A percentile compares a stretch with the other conserved stretches of the same genome.
These are phyloP conservation scores for Colinus virginianus DNA, from an alignment of 2,113 vertebrate species.

Conservation along the genomic window DNA sequence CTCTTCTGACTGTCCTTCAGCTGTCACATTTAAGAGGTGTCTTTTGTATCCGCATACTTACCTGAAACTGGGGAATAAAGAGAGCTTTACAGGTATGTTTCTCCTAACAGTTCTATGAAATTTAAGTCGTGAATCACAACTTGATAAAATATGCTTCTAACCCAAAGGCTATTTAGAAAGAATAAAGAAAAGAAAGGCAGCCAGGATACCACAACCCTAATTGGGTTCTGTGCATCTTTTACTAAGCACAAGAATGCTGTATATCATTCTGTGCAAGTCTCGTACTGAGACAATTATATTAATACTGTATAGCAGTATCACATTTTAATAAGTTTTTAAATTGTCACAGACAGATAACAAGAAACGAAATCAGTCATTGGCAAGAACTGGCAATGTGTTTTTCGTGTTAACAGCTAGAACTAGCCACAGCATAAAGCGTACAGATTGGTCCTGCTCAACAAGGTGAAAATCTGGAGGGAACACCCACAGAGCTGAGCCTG, in stretches of 20 bases:
- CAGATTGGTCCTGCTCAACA: not conserved
- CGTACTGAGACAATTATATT: not conserved
- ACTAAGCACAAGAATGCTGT: not conserved
- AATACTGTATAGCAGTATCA: not conserved
- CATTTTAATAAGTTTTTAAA: not conserved
- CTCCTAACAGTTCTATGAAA: not conserved
- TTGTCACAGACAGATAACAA: not conserved
- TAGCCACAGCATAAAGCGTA: not conserved
- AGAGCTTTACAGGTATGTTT: not conserved
- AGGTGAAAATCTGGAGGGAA: not conserved
- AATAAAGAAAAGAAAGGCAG: not conserved
- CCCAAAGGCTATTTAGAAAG: not conserved
- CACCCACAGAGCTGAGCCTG: not conserved
- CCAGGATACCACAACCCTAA: not conserved
- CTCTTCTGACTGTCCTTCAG: not conserved
- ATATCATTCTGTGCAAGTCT: not conserved
- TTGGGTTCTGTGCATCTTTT: not conserved
- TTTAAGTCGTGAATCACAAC: not conserved
- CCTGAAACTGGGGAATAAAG: not conserved
- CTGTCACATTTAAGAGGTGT: not conserved
- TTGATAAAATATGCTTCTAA: accelerated
- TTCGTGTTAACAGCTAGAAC: not conserved
- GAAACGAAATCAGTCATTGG: not conserved
- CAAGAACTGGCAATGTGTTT: not conserved
- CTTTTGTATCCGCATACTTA: not conserved